phyloP scores from a whole-genome alignment of 1,140 invertebrate species.

The Goniozus legneri region DNA sequence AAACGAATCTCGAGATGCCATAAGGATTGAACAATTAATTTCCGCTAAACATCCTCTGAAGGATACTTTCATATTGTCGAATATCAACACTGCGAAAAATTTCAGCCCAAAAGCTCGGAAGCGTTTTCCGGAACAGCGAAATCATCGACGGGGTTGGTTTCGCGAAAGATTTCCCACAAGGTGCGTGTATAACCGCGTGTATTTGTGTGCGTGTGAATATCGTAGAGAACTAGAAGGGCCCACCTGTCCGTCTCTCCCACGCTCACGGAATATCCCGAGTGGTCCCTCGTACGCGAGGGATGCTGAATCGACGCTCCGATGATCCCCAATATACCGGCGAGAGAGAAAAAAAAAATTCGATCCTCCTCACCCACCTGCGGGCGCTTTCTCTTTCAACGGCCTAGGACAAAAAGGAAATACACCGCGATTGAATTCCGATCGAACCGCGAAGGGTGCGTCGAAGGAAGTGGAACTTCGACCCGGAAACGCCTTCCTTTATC shows the following conservation, averaged over 20 bases:
- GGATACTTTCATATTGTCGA: too few relatives aligned
- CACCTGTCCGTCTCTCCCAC: constrained; percentile 49
- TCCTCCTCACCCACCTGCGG: constrained; percentile 18
- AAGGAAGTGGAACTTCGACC: too few relatives aligned
- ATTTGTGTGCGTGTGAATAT: constrained; percentile 36
- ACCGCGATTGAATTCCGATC: constrained; percentile 29
- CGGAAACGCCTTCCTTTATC: too few relatives aligned
- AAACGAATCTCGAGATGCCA: too few relatives aligned
- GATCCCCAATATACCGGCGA: constrained; percentile 18
- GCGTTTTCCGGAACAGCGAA: not conserved
- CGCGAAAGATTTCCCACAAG: constrained; percentile 41
- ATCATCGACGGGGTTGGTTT: not conserved
- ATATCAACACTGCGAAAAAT: too few relatives aligned
- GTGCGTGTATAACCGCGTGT: constrained; percentile 26
- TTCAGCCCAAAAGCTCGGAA: too few relatives aligned
- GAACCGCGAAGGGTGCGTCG: too few relatives aligned
- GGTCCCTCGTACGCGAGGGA: constrained; percentile 11
- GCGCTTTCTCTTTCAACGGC: constrained; percentile 27
- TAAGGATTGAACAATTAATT: too few relatives aligned
- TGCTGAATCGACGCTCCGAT: constrained; percentile 18
- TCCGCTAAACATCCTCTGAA: too few relatives aligned
- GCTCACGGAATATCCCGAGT: constrained; percentile 25
- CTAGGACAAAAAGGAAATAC: constrained; percentile 26
- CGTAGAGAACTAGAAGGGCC: constrained; percentile 16
- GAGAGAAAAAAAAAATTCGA: constrained; percentile 27